phyloP scores from a whole-genome alignment of 1,140 invertebrate species.

The Leptonema lineaticorne region DNA sequence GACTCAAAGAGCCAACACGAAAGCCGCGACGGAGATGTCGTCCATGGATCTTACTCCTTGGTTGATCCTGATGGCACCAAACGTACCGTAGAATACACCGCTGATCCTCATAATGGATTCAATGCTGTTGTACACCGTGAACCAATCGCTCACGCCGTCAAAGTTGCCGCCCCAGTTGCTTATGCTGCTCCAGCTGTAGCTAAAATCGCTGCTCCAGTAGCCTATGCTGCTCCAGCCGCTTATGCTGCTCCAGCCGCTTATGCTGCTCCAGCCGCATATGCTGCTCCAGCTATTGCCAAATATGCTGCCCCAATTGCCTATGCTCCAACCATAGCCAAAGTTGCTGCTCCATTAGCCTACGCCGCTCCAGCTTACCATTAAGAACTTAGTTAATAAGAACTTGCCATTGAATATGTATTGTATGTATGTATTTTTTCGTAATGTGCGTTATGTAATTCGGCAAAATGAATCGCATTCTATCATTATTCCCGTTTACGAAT shows the following conservation, averaged over 20 bases:
- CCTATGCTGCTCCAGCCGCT: constrained; percentile 44
- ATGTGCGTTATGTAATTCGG: too few relatives aligned
- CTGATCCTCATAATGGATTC: constrained; percentile 57
- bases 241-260: constrained; percentile 44
- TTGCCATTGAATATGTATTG: constrained; percentile 1
- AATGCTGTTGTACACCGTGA: constrained; percentile 50
- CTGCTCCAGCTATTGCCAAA: not conserved
- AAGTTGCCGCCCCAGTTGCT: constrained; percentile 42
- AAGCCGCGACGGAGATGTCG: constrained; percentile 57
- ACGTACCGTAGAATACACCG: constrained; percentile 60
- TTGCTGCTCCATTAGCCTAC: too few relatives aligned
- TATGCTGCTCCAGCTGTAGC: constrained; percentile 44
- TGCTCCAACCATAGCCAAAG: constrained; percentile 43
- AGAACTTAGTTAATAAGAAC: not conserved
- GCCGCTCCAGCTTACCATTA: constrained; percentile 13
- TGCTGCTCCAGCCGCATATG: constrained; percentile 44
- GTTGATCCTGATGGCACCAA: constrained; percentile 59
- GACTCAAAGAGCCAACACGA: constrained; percentile 61
- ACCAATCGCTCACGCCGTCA: constrained; percentile 42
- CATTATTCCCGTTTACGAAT: not conserved
- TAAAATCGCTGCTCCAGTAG: constrained; percentile 32
- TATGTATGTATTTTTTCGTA: not conserved
- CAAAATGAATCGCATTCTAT: not conserved
- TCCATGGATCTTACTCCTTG: constrained; percentile 56
- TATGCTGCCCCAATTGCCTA: constrained; percentile 40